Evolutionary conservation across 2,888 invertebrate genomes (phyloP).

Genomic region (Eupithecia pulchellata): DNA sequence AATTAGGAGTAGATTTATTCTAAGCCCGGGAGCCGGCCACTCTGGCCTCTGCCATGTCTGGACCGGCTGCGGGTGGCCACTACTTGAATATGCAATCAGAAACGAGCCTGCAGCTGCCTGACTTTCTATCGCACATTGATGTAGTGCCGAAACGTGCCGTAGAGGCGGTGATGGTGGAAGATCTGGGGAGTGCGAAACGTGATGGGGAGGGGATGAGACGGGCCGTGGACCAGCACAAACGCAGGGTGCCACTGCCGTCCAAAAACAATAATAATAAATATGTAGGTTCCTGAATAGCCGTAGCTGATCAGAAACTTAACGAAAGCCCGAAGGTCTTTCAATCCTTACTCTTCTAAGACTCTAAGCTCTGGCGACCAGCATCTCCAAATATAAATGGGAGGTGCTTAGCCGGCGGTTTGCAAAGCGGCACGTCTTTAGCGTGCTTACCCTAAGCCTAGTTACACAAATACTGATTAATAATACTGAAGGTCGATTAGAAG

Average conservation of each 20-base stretch:
- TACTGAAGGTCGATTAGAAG: constrained; percentile 60
- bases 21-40: constrained; percentile 58
- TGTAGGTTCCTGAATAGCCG: constrained; percentile 51
- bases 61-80: constrained; percentile 54
- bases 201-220: constrained; percentile 42
- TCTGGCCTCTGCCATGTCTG: constrained; percentile 38
- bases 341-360: constrained; percentile 36
- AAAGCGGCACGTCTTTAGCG: constrained; percentile 60
- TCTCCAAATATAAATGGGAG: constrained; percentile 56
- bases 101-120: constrained; percentile 44
- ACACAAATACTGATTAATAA: constrained; percentile 47
- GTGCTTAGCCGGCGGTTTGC: constrained; percentile 36
- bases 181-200: constrained; percentile 77
- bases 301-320: constrained; percentile 58
- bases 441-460: constrained; percentile 48
- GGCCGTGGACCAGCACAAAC: constrained; percentile 1
- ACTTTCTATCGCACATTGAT: constrained; percentile 61
- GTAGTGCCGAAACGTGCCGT: constrained; percentile 68
- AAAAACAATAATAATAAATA: constrained; percentile 50
- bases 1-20: constrained; percentile 71
- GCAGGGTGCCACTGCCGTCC: constrained; percentile 10
- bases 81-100: constrained; percentile 63
- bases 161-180: constrained; percentile 77
- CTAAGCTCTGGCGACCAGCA: constrained; percentile 39
- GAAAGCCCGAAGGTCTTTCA: constrained; percentile 34